Evolutionary conservation across 2,888 invertebrate species (phyloP).

Genomic region (Mesochorus sp.): DNA sequence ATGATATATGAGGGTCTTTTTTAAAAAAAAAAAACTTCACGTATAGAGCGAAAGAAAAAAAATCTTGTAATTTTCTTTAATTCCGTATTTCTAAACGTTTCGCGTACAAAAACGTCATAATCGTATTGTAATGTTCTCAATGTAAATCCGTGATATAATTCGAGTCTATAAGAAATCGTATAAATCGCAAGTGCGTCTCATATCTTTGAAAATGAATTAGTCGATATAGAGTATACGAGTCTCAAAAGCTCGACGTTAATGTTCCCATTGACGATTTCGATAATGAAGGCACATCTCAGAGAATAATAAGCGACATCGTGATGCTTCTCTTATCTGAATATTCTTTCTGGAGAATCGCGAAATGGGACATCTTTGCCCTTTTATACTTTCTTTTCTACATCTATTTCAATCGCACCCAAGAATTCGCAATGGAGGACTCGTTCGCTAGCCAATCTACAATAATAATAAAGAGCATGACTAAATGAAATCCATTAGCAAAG

Average conservation of each 20-base stretch:
- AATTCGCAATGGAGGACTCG: slow-evolving; percentile 8
- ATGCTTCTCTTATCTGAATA: slow-evolving; percentile 19
- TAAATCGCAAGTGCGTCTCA: slow-evolving; percentile 33
- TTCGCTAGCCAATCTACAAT: slow-evolving; percentile 45
- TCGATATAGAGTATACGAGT: slow-evolving; percentile 1
- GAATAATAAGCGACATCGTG: slow-evolving; percentile 29
- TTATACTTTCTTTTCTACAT: slow-evolving; percentile 27
- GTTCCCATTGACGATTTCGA: slow-evolving; percentile 69
- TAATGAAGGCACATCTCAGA: slow-evolving; percentile 21
- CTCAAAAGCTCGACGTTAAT: slow-evolving; percentile 73
- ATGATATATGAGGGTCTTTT: no score
- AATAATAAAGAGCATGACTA: slow-evolving; percentile 65
- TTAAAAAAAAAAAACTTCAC: no score
- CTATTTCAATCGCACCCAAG: slow-evolving; percentile 10
- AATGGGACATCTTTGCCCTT: slow-evolving; percentile 38
- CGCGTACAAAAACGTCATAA: no score
- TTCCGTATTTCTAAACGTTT: no score
- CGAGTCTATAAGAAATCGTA: slow-evolving; percentile 11
- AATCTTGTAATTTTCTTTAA: no score
- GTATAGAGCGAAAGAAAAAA: no score
- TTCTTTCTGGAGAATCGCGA: slow-evolving; percentile 56
- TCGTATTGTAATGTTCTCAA: no score
- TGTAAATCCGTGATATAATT: slow-evolving; percentile 37
- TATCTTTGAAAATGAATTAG: slow-evolving; percentile 69
- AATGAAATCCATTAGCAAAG: slow-evolving; percentile 72